phyloP scores from a whole-genome alignment of 2,888 invertebrate species.

The Xestia c-nigrum region DNA sequence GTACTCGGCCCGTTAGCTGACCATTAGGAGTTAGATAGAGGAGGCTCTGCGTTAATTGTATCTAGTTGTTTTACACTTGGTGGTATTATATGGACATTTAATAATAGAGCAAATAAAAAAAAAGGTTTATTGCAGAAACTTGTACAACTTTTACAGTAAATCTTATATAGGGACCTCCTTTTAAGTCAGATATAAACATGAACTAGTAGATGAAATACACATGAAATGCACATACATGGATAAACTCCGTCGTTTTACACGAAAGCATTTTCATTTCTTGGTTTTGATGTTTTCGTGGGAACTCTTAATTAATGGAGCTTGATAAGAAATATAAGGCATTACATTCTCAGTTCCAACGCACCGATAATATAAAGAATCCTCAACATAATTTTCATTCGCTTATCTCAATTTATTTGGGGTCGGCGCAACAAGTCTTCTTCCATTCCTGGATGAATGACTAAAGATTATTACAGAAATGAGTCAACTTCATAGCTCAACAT shows the following conservation, averaged over 20 bases:
- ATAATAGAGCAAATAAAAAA: neutral
- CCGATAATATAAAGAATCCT: too few species aligned
- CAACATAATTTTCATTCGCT: too few species aligned
- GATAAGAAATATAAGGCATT: neutral
- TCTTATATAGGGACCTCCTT: too few species aligned
- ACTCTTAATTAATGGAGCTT: neutral
- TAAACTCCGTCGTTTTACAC: neutral
- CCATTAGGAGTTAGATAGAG: conserved; percentile 33
- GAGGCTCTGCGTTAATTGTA: conserved; percentile 18
- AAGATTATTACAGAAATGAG: neutral
- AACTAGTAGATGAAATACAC: too few species aligned
- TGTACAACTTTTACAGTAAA: too few species aligned
- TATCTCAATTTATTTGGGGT: too few species aligned
- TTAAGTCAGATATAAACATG: too few species aligned
- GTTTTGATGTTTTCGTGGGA: neutral
- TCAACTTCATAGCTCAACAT: neutral
- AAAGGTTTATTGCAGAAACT: too few species aligned
- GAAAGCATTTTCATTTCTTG: neutral
- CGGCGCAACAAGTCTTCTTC: too few species aligned
- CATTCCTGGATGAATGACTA: too few species aligned
- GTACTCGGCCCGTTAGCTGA: conserved; percentile 39
- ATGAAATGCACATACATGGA: too few species aligned
- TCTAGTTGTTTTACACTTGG: conserved; percentile 2
- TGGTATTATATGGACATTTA: neutral
- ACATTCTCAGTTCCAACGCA: neutral